A percentile compares a stretch with the other conserved stretches of the same genome.
phyloP scores from a whole-genome alignment of 1,140 invertebrate species.

The Drosophila burlai region DNA sequence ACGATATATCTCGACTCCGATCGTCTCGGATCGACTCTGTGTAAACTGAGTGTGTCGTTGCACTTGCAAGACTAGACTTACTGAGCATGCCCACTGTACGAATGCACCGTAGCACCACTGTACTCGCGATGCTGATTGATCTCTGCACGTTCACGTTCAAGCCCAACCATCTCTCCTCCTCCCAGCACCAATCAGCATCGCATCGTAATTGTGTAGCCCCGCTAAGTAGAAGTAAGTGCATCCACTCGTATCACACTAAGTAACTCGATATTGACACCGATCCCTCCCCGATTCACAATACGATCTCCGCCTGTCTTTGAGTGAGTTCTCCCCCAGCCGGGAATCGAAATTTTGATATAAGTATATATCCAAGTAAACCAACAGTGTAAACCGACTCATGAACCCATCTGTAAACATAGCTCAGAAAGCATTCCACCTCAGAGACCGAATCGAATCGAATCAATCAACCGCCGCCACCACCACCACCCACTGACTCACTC shows the following conservation, averaged over 20 bases:
- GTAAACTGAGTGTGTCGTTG: conserved; percentile 63
- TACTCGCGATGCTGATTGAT: conserved; percentile 43
- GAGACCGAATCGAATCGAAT: conserved; percentile 30
- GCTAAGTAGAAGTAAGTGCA: conserved; percentile 61
- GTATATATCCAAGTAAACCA: conserved; percentile 1
- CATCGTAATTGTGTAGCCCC: conserved; percentile 59
- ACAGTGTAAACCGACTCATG: conserved; percentile 33
- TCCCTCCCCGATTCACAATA: conserved; percentile 11
- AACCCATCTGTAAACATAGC: conserved; percentile 47
- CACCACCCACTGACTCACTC: conserved; percentile 15
- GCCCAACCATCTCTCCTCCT: conserved; percentile 55
- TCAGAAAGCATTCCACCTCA: conserved; percentile 47
- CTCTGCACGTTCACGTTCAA: conserved; percentile 67
- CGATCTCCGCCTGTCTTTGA: conserved; percentile 69
- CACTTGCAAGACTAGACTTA: conserved; percentile 40
- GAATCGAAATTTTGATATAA: conserved; percentile 26
- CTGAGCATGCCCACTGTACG: conserved; percentile 50
- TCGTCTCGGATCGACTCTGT: conserved; percentile 21
- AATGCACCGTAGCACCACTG: conserved; percentile 44
- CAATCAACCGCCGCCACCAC: conserved; percentile 36
- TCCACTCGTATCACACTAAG: conserved; percentile 33
- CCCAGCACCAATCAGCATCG: conserved; percentile 44
- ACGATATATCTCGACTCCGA: conserved; percentile 21
- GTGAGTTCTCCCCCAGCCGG: conserved; percentile 32
- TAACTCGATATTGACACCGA: conserved; percentile 38